Evolutionary conservation across 2,888 invertebrate species (phyloP), one percentile per base, ranked within the genome.

Genomic region (Parasteatoda lunata): DNA sequence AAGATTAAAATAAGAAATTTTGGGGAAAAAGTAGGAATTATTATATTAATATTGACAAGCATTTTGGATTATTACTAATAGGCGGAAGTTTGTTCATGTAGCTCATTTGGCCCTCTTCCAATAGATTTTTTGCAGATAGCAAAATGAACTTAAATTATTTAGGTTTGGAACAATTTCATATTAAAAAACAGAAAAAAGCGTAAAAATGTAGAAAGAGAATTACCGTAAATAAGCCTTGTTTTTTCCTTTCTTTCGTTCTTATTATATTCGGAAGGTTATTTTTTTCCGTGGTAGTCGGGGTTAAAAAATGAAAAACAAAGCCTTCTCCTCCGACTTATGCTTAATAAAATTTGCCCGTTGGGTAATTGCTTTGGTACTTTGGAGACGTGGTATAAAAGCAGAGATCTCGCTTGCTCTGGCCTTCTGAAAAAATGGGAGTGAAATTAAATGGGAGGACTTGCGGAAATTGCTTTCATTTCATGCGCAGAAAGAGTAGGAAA

Each of bases 381-480:
- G 9, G 30, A 77, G 45, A 49, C 9, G 15, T n/a, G 8, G 45
- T 30, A 68, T 51, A 77, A 77, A 77, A 77, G 51, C 68, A 68
- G 47, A 49, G 52, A 72, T 51, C 7, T 30, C 30, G 72, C 51
- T 48, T 13, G 11, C 8, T 3, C 51, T n/a, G 30, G 45, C 48
- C 66, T 65, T 77, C 51, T 8, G 45, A 68, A 77, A 77, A 77
- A 77, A 77, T 45, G 13, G 52, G 30, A 77, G 68, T 66, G n/a
- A 68, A 77, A 77, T 68, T 77, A 77, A 77, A 77, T 77, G 45
- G 77, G 59, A 68, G 47, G n/a, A 77, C 77, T 77, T 68, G 77
- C 52, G 77, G 68, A 77, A 77, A 77, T 77, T 77, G 52, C 77
- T 77, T 77, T 51, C 68, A 68, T 68, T 77, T 9, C 77, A 30